Evolutionary conservation across 2,797 vertebrate species (phyloP).

Genomic region (Lindbergichthys nudifrons): DNA sequence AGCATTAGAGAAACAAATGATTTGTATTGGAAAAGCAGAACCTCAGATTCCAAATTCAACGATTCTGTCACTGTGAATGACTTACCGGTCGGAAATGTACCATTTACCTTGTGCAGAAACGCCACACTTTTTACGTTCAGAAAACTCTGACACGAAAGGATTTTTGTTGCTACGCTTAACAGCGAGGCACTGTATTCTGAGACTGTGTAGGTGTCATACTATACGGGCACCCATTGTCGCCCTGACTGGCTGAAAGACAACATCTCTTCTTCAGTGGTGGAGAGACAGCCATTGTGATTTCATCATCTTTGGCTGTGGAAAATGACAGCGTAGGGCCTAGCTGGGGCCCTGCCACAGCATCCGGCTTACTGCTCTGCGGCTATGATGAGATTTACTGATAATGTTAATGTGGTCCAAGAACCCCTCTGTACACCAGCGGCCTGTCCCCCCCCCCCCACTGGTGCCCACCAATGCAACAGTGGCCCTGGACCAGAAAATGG

Average conservation of each 20-base stretch:
- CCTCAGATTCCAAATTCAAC: background rate
- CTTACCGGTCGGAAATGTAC: constrained; percentile 10
- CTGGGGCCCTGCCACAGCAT: constrained; percentile 62
- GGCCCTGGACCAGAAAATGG: constrained; percentile 57
- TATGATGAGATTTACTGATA: constrained; percentile 81
- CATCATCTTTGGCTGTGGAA: constrained; percentile 63
- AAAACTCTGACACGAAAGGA: constrained; percentile 26
- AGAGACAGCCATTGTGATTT: constrained; percentile 70
- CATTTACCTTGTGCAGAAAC: constrained; percentile 18
- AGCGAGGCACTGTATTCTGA: constrained; percentile 41
- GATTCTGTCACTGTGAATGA: constrained; percentile 9
- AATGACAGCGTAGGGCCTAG: constrained; percentile 33
- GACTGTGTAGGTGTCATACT: constrained; percentile 51
- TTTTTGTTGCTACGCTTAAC: constrained; percentile 32
- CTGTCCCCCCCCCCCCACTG: constrained; percentile 22
- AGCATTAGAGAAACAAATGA: background rate
- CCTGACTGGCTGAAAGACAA: constrained; percentile 68
- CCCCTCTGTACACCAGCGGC: constrained; percentile 36
- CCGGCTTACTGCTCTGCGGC: constrained; percentile 53
- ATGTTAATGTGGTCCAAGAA: constrained; percentile 75
- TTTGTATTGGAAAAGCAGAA: background rate
- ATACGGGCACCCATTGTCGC: constrained; percentile 42
- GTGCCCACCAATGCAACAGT: constrained; percentile 56
- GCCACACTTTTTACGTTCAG: background rate
- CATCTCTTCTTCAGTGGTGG: constrained; percentile 55